Conservation (phyloP, 2,888 invertebrate species). For the Mylabris sibirica region DNA sequence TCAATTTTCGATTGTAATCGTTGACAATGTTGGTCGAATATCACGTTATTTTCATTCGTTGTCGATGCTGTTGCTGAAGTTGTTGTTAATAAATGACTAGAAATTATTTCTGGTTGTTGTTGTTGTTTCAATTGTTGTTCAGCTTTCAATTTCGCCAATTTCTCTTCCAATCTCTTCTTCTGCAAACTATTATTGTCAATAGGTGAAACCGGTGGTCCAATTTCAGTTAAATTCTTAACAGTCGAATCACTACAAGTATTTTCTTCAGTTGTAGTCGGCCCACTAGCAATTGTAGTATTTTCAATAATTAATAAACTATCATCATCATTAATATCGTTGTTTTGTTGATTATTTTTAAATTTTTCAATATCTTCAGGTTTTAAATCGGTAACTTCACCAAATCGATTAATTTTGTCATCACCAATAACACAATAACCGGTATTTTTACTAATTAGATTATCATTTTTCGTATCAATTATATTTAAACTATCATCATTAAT, state of each 20-base stretch:
- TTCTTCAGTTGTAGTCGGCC: conserved; percentile 67
- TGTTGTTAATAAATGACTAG: conserved; percentile 22
- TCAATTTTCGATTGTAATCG: conserved; percentile 73
- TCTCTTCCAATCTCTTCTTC: conserved; percentile 49
- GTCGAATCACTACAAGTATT: conserved; percentile 63
- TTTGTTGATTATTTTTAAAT: conserved; percentile 51
- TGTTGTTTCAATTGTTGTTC: conserved; percentile 35
- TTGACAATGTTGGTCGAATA: conserved; percentile 71
- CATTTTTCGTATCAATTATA: conserved; percentile 46
- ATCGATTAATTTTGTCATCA: conserved; percentile 44
- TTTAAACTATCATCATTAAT: conserved; percentile 57
- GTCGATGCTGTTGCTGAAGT: conserved; percentile 12
- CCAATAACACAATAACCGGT: conserved; percentile 56
- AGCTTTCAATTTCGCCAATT: conserved; percentile 43
- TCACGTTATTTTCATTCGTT: conserved; percentile 45
- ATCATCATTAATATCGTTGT: conserved; percentile 63
- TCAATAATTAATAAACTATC: conserved; percentile 68
- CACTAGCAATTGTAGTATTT: conserved; percentile 43
- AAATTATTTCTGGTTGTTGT: conserved; percentile 25
- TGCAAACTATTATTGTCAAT: conserved; percentile 42
- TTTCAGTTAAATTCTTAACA: conserved; percentile 58
- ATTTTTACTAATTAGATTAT: conserved; percentile 44
- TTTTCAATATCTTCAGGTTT: conserved; percentile 52
- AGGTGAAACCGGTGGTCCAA: conserved; percentile 22
- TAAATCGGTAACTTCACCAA: conserved; percentile 52